Base-by-base conservation (phyloP, 2,888 invertebrate species). In the Kryphioiulus occultus region DNA sequence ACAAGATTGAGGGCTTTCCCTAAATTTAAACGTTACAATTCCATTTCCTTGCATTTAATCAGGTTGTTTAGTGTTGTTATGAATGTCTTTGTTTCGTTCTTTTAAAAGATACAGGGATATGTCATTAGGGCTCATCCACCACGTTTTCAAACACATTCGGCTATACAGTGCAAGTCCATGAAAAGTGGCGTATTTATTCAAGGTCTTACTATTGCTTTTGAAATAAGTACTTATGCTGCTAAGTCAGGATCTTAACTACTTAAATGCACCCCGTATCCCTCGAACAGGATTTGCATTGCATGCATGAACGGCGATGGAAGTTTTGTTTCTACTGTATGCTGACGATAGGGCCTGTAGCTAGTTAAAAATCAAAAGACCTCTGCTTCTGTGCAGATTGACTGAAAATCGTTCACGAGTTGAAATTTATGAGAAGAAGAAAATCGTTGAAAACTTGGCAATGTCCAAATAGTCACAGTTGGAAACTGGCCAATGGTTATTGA, bases 1-100 rank as follows among this genome's bases (percentile, higher is more conserved):
- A n/a, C n/a, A n/a, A n/a, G 19, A 47, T 15, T 47, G 15, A 47
- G 9, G 5, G 47, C 47, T 0, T 3, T 7, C 47, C 47, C 12
- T 47, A 47, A 47, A 12, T 47, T n/a, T 59, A n/a, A 59, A n/a
- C 7, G 17, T 59, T 59, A n/a, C 3, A 59, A n/a, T 19, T 17
- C n/a, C n/a, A 59, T n/a, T 59, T 59, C 53, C 19, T 59, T n/a
- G 53, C 53, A 59, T 59, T 59, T 59, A 59, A 59, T 59, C 53
- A n/a, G 53, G 53, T 59, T 59, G 17, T 19, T 59, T 59, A 59
- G 53, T n/a, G n/a, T n/a, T n/a, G 53, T n/a, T n/a, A 53, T 53
- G 19, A 39, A 5, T 3, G 3, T 9, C 39, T 39, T 3, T 39
- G 39, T 3, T 39, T 39, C 39, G n/a, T n/a, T n/a, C n/a, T n/a